Conservation (phyloP, 2,797 vertebrate genomes). For the Centroberyx gerrardi region DNA sequence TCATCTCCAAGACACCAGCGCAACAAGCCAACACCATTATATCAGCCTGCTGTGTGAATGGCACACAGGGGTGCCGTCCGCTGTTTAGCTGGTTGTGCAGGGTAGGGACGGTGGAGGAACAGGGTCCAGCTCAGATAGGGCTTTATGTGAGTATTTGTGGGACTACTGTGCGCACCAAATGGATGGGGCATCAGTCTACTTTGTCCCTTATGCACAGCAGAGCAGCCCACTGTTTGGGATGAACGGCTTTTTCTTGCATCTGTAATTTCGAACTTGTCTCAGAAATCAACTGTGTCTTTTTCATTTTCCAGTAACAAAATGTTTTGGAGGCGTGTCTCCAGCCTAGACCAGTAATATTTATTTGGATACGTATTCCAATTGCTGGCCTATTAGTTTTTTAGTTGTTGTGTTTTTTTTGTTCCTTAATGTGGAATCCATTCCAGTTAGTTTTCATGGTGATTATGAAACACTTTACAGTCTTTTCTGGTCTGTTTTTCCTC, state of each 20-base stretch:
- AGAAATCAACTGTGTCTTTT: conserved; percentile 3
- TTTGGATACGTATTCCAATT: conserved; percentile 14
- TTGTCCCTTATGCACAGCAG: conserved; percentile 46
- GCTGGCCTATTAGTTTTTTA: conserved; percentile 18
- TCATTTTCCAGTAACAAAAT: conserved; percentile 28
- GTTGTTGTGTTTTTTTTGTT: conserved; percentile 34
- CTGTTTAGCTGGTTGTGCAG: conserved; percentile 63
- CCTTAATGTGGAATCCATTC: conserved; percentile 21
- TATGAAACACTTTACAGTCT: conserved; percentile 19
- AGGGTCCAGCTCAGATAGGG: conserved; percentile 57
- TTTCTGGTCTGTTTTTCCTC: conserved; percentile 34
- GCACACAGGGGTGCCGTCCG: conserved; percentile 60
- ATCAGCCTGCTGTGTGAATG: conserved; percentile 61
- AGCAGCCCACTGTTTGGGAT: conserved; percentile 19
- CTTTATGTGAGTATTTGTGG: conserved; percentile 72
- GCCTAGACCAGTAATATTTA: conserved; percentile 22
- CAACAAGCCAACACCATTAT: conserved; percentile 73
- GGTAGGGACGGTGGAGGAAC: conserved; percentile 54
- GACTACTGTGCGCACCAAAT: conserved; percentile 68
- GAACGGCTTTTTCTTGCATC: conserved; percentile 38
- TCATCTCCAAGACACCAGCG: conserved; percentile 76
- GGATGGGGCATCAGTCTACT: conserved; percentile 34
- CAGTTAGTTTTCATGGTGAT: conserved; percentile 28
- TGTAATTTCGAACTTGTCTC: conserved; percentile 37
- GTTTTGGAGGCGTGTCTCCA: conserved; percentile 17